Conservation (phyloP, 2,888 invertebrate species). For the Laothoe populi region DNA sequence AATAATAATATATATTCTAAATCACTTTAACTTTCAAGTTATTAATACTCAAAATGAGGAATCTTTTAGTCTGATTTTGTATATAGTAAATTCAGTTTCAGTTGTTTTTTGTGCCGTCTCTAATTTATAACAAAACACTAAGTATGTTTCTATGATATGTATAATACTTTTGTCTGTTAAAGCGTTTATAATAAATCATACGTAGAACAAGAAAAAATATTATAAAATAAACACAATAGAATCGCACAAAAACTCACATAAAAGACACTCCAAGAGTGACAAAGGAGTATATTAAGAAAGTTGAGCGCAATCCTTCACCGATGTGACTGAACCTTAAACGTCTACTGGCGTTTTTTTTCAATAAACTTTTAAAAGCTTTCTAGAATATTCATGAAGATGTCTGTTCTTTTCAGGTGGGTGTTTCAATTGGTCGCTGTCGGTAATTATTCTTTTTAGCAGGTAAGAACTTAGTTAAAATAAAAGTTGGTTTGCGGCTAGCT, state of each 20-base stretch:
- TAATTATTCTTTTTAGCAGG: slow-evolving; percentile 56
- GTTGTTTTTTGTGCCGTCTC: too few relatives aligned
- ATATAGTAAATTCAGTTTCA: too few relatives aligned
- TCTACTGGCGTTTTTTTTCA: slow-evolving; percentile 65
- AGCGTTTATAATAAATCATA: neutral
- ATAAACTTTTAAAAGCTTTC: slow-evolving; percentile 78
- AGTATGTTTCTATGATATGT: too few relatives aligned
- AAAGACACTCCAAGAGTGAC: neutral
- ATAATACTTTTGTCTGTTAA: too few relatives aligned
- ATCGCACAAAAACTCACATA: neutral
- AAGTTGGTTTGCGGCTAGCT: slow-evolving; percentile 42
- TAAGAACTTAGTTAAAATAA: slow-evolving; percentile 58
- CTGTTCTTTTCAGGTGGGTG: slow-evolving; percentile 80
- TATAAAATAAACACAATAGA: neutral
- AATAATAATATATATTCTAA: too few relatives aligned
- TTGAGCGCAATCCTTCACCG: slow-evolving; percentile 17
- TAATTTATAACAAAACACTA: too few relatives aligned
- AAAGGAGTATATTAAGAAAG: slow-evolving; percentile 11
- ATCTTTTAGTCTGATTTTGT: too few relatives aligned
- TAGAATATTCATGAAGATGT: slow-evolving; percentile 80
- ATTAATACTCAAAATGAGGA: too few relatives aligned
- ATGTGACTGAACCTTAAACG: slow-evolving; percentile 34
- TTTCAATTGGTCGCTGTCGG: slow-evolving; percentile 64
- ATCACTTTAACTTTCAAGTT: too few relatives aligned
- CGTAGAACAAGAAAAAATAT: neutral